Evolutionary conservation across 2,888 invertebrate species (phyloP).

Genomic region (Linyphia triangularis): DNA sequence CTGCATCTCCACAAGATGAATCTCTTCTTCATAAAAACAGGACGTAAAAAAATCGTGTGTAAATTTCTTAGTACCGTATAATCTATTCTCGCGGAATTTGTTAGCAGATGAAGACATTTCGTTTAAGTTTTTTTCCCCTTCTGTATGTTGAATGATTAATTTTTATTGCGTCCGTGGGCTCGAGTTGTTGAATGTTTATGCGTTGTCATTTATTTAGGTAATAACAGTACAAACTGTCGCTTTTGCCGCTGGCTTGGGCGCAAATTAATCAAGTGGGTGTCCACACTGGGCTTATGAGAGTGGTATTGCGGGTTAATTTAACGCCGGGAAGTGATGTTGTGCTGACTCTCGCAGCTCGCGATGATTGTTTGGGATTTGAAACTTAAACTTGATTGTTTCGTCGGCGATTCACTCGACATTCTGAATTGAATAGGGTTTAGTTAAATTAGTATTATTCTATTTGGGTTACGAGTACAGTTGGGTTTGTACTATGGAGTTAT

Average conservation of each 20-base stretch:
- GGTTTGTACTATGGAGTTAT: too few species aligned
- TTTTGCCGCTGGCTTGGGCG: slow-evolving; percentile 7
- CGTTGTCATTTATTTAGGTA: slow-evolving; percentile 70
- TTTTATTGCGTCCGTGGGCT: slow-evolving; percentile 52
- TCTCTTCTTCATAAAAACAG: slow-evolving; percentile 2
- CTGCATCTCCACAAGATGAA: background rate
- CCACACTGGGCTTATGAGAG: background rate
- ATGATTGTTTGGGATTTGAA: background rate
- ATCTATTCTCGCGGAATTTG: slow-evolving; percentile 1
- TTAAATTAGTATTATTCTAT: background rate
- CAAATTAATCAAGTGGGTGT: slow-evolving; percentile 50
- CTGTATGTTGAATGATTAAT: slow-evolving; percentile 49
- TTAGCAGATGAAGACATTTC: slow-evolving; percentile 1
- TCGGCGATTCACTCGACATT: background rate
- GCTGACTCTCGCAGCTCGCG: slow-evolving; percentile 15
- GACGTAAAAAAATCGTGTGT: background rate
- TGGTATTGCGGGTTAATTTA: slow-evolving; percentile 51
- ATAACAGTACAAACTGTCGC: slow-evolving; percentile 64
- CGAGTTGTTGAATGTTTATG: slow-evolving; percentile 62
- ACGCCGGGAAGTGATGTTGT: slow-evolving; percentile 25
- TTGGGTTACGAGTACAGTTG: too few species aligned
- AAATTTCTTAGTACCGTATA: background rate
- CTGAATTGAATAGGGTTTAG: background rate
- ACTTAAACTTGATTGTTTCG: background rate
- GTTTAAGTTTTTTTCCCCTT: background rate